Conservation (phyloP, 2,797 vertebrate genomes). For the Phoebastria nigripes region DNA sequence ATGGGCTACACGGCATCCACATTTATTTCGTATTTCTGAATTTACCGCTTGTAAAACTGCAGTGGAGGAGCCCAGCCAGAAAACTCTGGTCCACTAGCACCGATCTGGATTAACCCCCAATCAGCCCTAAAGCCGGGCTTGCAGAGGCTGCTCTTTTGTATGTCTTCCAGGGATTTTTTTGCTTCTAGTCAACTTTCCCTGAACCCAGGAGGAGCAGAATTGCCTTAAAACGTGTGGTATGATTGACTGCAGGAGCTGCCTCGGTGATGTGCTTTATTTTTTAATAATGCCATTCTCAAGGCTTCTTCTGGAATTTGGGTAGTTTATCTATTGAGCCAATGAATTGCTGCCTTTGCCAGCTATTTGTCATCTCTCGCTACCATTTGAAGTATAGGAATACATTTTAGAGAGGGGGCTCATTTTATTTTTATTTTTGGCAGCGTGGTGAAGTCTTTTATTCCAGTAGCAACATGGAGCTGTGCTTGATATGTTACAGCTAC, state of each 20-base stretch:
- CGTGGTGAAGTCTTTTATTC: not conserved
- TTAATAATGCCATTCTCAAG: not conserved
- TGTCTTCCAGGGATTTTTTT: not conserved
- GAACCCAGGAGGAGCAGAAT: not conserved
- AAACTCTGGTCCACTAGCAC: not conserved
- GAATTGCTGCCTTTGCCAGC: not conserved
- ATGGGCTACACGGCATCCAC: not conserved
- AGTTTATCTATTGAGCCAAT: not conserved
- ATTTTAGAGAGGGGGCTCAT: not conserved
- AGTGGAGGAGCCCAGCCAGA: not conserved
- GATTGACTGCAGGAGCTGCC: not conserved
- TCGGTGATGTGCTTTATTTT: not conserved
- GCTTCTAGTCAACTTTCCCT: not conserved
- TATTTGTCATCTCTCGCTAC: not conserved
- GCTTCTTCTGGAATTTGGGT: not conserved
- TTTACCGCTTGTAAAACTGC: not conserved
- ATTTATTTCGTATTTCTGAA: not conserved
- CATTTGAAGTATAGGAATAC: not conserved
- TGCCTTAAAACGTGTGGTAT: not conserved
- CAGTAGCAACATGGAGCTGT: not conserved
- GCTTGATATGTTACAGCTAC: conserved; percentile 27
- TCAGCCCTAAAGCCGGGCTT: not conserved
- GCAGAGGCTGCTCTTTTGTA: not conserved
- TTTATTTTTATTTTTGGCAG: conserved; percentile 29
- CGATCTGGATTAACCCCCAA: not conserved